Conservation (phyloP, 2,113 vertebrate genomes). For the Pangasianodon hypophthalmus region DNA sequence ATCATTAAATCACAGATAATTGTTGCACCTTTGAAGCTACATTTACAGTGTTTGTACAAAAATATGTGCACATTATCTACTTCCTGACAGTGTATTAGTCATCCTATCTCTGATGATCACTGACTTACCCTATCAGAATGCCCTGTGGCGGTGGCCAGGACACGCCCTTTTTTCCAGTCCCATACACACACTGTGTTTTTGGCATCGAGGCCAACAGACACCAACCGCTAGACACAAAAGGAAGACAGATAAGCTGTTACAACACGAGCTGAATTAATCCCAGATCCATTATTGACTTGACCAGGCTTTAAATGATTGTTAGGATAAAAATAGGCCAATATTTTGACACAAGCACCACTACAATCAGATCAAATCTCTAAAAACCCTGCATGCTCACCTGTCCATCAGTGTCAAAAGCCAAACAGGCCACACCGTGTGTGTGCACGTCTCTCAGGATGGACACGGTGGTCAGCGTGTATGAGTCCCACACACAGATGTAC, state of each 20-base stretch:
- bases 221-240: slow-evolving; percentile 78
- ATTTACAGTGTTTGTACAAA: not conserved
- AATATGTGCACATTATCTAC: not conserved
- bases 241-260: slow-evolving; percentile 27
- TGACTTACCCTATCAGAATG: slow-evolving; percentile 80
- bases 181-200: slow-evolving; percentile 95
- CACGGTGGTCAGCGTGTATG: slow-evolving; percentile 84
- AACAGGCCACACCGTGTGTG: slow-evolving; percentile 92
- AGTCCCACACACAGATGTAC: slow-evolving; percentile 94
- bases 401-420: slow-evolving; percentile 91
- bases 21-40: not conserved
- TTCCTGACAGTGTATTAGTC: not conserved
- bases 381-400: slow-evolving; percentile 75
- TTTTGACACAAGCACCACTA: not conserved
- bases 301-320: not conserved
- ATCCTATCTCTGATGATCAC: not conserved
- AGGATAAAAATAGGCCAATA: not conserved
- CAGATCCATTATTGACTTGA: not conserved
- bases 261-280: no score
- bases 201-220: slow-evolving; percentile 91
- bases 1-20: not conserved
- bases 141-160: slow-evolving; percentile 90
- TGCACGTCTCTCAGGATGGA: slow-evolving; percentile 94
- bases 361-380: not conserved
- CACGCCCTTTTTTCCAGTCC: slow-evolving; percentile 94